Base-by-base conservation (phyloP, 2,113 vertebrate genomes). In the Pteruthius melanotis region DNA sequence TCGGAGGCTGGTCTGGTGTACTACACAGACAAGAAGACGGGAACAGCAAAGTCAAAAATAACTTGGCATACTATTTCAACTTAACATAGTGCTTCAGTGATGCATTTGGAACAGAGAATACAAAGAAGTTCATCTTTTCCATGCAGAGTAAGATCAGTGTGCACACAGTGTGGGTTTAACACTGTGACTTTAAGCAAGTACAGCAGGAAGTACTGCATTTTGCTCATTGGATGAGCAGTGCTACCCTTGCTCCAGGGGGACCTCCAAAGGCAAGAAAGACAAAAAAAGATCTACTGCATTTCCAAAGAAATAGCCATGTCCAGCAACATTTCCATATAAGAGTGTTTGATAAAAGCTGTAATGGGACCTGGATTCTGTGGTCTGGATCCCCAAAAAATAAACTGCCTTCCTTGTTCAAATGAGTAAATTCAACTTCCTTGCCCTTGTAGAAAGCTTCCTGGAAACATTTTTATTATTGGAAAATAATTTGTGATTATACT, bases 1-100 rank as follows among this genome's bases (percentile, higher is more conserved):
- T 99, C 98, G 5, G 98, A 99, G n/a, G 98, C 98, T 18, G 98
- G 98, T 59, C 98, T 98, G 8, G 98, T 98, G 64, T 99, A 99
- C 99, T 99, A 65, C 40, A 54, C 3, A 75, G 28, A 39, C 8
- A 61, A 24, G 37, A 66, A 40, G 33, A 90, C 12, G 9, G 33
- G 37, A 88, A 92, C 19, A 70, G 4, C 30, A 68, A 77, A 74
- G 33, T 64, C 42, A 90, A 1, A 66, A 89, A 83, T 19, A 93
- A 71, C 14, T 56, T 53, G 18, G 52, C 54, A 49, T n/a, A 60
- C 20, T 70, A 70, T 47, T 92, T 91, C 37, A 49, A 74, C 26
- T 63, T 52, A n/a, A 39, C 44, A 18, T 3, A 85, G 56, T 28
- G 31, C 11, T 42, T 72, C 3, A 71, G 53, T 0, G 8, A 42